phyloP scores from a whole-genome alignment of 2,797 vertebrate species.

The Chaenodraco wilsoni region DNA sequence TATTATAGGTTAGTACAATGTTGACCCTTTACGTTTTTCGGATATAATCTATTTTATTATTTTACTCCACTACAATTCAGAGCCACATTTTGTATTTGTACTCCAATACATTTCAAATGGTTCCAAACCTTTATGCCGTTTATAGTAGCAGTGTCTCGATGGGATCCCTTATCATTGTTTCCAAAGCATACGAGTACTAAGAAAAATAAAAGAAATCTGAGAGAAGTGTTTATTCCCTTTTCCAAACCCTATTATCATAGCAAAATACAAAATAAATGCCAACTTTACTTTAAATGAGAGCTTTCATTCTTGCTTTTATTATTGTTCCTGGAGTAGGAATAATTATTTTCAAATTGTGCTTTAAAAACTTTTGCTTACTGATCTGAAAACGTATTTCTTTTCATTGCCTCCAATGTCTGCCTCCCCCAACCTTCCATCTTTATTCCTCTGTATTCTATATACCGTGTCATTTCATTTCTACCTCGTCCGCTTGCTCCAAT shows the following conservation, averaged over 20 bases:
- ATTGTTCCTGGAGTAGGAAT: not conserved
- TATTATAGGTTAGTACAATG: too few relatives aligned
- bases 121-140: too few relatives aligned
- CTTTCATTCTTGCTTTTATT: not conserved
- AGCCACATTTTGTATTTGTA: too few relatives aligned
- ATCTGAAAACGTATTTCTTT: not conserved
- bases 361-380: not conserved
- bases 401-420: not conserved
- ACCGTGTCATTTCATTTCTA: not conserved
- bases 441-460: conserved; percentile 1
- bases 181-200: not conserved
- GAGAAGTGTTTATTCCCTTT: not conserved
- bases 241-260: not conserved
- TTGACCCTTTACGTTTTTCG: too few relatives aligned
- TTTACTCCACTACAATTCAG: too few relatives aligned
- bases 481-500: not conserved
- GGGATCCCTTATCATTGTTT: too few relatives aligned
- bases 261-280: not conserved
- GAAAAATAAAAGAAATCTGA: not conserved
- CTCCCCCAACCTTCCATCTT: conserved; percentile 1
- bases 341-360: not conserved
- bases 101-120: too few relatives aligned
- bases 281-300: not conserved
- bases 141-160: too few relatives aligned
- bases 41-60: too few relatives aligned